Conservation (phyloP, 2,113 vertebrate species). For the Marmota flaviventris region DNA sequence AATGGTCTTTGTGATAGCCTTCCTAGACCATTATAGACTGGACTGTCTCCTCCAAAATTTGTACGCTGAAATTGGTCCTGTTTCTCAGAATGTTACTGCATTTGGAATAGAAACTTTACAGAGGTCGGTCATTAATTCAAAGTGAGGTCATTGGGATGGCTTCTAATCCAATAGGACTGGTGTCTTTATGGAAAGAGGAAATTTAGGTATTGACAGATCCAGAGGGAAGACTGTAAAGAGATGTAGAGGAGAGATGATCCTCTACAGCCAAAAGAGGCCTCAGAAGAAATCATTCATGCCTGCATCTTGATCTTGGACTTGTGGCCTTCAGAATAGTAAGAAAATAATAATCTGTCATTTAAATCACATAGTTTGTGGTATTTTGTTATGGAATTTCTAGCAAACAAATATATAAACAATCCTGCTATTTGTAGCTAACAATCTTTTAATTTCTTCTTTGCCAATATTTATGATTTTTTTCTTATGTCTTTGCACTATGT, state of each 20-base stretch:
- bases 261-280: too few relatives aligned
- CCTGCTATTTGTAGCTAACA: neutral
- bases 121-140: neutral
- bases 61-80: neutral
- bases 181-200: too few relatives aligned
- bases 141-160: neutral
- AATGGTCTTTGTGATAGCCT: neutral
- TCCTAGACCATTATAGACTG: neutral
- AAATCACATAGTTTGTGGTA: neutral
- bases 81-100: neutral
- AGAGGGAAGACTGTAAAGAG: neutral
- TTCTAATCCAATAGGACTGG: neutral
- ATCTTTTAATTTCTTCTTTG: neutral
- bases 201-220: too few relatives aligned
- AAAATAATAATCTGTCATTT: neutral
- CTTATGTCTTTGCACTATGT: neutral
- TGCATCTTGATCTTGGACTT: neutral
- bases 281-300: neutral
- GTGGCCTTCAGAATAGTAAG: neutral
- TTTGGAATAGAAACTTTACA: neutral
- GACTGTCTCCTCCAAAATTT: neutral
- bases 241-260: fast-evolving
- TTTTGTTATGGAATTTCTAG: neutral
- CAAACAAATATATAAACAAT: neutral
- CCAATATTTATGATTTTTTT: neutral